Conservation (phyloP, 2,113 vertebrate species). For the Ceratotherium simum region DNA sequence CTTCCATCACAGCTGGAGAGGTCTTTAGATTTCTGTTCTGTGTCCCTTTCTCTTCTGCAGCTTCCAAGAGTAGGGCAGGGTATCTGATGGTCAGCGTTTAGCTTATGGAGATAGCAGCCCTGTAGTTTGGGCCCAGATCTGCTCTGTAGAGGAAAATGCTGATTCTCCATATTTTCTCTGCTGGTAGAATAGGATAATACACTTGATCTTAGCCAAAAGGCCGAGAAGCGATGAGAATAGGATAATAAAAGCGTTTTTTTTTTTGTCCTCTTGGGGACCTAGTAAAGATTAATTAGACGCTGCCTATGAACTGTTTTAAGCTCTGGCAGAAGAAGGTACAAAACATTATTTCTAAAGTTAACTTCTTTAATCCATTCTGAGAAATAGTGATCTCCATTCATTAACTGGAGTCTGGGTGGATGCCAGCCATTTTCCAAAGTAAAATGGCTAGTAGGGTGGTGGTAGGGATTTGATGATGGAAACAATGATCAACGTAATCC, state of each 20-base stretch:
- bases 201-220: too few relatives aligned
- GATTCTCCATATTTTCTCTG: conserved; percentile 58
- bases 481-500: background rate
- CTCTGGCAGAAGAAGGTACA: conserved; percentile 48
- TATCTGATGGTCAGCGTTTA: background rate
- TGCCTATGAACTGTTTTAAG: conserved; percentile 60
- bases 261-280: background rate
- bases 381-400: background rate
- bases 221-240: too few relatives aligned
- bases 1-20: background rate
- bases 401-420: background rate
- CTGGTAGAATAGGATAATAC: conserved; percentile 50
- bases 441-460: background rate
- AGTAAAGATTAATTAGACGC: conserved; percentile 72
- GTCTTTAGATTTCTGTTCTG: background rate
- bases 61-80: background rate
- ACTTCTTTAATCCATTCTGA: conserved; percentile 35
- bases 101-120: background rate
- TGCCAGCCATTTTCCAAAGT: background rate
- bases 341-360: conserved; percentile 49
- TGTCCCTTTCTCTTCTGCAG: background rate
- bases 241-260: conserved; percentile 51
- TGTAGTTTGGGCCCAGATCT: background rate
- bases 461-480: background rate
- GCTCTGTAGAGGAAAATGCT: conserved; percentile 41